Evolutionary conservation across 2,797 vertebrate genomes (phyloP).

Genomic region (Gymnothorax javanicus): DNA sequence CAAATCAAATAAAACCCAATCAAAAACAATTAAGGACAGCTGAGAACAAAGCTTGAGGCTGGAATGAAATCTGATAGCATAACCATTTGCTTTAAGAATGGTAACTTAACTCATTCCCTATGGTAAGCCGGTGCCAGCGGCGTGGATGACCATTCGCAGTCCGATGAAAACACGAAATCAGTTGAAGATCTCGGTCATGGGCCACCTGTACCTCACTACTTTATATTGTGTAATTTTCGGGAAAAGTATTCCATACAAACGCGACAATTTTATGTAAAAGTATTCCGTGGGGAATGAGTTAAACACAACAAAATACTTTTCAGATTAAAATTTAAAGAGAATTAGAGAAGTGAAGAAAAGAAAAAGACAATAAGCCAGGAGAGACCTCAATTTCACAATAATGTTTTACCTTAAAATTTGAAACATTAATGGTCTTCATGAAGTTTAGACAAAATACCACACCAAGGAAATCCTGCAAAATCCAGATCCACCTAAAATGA

Average conservation of each 20-base stretch:
- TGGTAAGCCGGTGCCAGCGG: no score
- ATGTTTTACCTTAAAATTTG: conserved; percentile 91
- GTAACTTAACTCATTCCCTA: no score
- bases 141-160: no score
- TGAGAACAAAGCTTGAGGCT: not conserved
- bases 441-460: conserved; percentile 86
- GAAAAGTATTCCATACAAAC: no score
- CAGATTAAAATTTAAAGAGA: not conserved
- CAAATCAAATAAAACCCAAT: not conserved
- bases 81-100: not conserved
- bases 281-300: no score
- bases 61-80: not conserved
- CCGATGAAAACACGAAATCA: no score
- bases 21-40: not conserved
- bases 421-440: conserved; percentile 89
- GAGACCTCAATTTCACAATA: not conserved
- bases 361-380: not conserved
- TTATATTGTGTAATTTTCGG: no score
- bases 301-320: not conserved
- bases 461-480: conserved; percentile 91
- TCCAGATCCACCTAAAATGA: conserved; percentile 90
- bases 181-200: no score
- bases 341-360: no score
- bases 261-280: no score
- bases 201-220: no score